Conservation (phyloP, 2,113 vertebrate genomes). For the Sisor rabdophorus region DNA sequence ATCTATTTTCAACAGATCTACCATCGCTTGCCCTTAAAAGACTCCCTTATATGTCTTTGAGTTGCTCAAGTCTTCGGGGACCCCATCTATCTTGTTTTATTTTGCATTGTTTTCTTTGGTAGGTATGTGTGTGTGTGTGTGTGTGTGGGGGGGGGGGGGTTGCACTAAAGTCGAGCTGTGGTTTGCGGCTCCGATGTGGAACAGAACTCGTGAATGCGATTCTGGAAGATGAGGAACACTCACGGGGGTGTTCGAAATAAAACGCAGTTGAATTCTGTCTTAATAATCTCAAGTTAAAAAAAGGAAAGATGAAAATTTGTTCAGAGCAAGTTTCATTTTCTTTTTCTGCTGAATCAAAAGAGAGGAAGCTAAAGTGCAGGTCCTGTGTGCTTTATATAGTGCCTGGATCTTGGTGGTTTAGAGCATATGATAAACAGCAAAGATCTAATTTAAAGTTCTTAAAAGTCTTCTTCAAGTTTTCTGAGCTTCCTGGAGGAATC, state of each 20-base stretch:
- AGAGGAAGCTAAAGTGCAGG: neutral
- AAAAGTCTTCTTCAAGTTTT: neutral
- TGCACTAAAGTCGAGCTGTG: conserved; percentile 1
- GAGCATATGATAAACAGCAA: conserved; percentile 4
- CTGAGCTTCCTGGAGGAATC: neutral
- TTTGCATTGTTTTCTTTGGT: neutral
- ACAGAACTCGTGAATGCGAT: conserved; percentile 21
- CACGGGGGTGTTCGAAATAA: neutral
- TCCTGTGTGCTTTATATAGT: neutral
- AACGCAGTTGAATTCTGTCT: conserved; percentile 8
- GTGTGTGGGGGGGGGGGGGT: neutral
- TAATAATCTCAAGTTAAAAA: conserved; percentile 28
- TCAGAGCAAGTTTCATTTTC: neutral
- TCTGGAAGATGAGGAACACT: conserved; percentile 10
- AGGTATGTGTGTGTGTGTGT: neutral
- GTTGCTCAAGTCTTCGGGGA: conserved; percentile 41
- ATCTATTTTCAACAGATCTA: conserved; percentile 47
- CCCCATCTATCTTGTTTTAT: conserved; percentile 22
- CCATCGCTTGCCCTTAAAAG: conserved; percentile 49
- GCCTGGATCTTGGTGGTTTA: neutral
- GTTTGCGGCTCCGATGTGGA: conserved; percentile 43
- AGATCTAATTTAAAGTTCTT: neutral
- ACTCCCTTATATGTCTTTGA: conserved; percentile 54
- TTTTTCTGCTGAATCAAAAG: neutral
- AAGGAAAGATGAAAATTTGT: conserved; percentile 15